These are phyloP conservation scores for Galbula dea DNA, from an alignment of 2,113 vertebrate genomes.

Conservation along the genomic window DNA sequence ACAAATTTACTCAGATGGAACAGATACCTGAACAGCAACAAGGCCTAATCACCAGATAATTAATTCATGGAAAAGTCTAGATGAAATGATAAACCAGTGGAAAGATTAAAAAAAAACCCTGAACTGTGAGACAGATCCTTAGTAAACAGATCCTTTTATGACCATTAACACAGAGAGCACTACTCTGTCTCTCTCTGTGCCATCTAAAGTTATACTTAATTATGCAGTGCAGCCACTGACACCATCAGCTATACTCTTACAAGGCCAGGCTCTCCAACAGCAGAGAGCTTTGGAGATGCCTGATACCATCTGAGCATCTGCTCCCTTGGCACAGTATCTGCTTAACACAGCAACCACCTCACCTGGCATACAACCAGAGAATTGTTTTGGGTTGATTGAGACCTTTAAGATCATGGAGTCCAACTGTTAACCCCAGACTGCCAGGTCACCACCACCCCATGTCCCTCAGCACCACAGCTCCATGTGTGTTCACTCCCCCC, in stretches of 20 bases:
- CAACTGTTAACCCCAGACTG: no score
- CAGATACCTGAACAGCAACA: background rate
- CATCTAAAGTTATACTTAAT: conserved; percentile 45
- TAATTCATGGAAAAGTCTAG: conserved; percentile 46
- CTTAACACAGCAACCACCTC: background rate
- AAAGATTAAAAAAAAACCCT: conserved; percentile 2
- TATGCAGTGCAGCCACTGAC: background rate
- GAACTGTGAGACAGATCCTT: background rate
- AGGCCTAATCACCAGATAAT: conserved; percentile 36
- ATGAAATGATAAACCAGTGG: conserved; percentile 40
- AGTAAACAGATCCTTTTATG: background rate
- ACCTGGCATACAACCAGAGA: rapidly evolving
- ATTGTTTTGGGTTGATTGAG: no score
- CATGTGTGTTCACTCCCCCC: no score
- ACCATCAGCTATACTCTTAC: background rate
- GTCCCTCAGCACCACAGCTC: no score
- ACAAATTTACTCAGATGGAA: conserved; percentile 4
- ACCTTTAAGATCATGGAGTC: no score
- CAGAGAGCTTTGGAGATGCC: background rate
- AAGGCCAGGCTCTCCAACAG: background rate
- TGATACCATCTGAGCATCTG: background rate
- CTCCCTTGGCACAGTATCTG: background rate
- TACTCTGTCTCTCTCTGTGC: background rate
- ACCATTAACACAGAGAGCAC: background rate
- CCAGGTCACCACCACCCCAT: no score